Evolutionary conservation across 2,888 invertebrate genomes (phyloP), one percentile per base, ranked within the genome.

Genomic region (Steromphala cineraria): DNA sequence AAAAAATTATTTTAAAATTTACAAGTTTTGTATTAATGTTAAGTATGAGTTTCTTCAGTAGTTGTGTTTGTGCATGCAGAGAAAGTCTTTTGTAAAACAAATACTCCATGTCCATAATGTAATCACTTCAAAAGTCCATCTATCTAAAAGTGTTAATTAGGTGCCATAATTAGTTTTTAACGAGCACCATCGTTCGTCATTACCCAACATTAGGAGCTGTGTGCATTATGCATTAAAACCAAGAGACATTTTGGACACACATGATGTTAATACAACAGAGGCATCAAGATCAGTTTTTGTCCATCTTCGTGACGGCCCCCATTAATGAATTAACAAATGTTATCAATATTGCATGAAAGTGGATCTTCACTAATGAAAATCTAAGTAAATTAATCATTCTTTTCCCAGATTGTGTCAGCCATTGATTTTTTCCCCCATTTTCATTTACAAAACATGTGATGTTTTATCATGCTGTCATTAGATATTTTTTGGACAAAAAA

Each of bases 271-370:
- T 62, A 28, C 28, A 62, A 28, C 24, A 21, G 62, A 62, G 13
- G 28, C 62, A 62, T 24, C 24, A 21, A 62, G 46, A 46, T 46
- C 46, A 46, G 46, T 46, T 46, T 46, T 46, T 46, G 8, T 46
- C 46, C 46, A 46, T 10, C 46, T 46, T 46, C 46, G 46, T 46
- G 46, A 46, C 46, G 28, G 62, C 62, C 28, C 28, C 62, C 62
- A 62, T 62, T 62, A 62, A 62, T 62, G 28, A 62, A 62, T 62
- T 62, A 62, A 62, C 62, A 21, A 62, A 62, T 62, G 62, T 62
- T 62, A 62, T 62, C 62, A 62, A 62, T 62, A 62, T 62, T 62
- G 62, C 24, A 62, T 62, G 62, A 13, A 62, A 62, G 62, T 24
- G 62, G n/a, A 62, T 28, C 62, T 62, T 62, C 21, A 28, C 62